Conservation (phyloP, 2,888 invertebrate species). For the Dascillus cervinus region DNA sequence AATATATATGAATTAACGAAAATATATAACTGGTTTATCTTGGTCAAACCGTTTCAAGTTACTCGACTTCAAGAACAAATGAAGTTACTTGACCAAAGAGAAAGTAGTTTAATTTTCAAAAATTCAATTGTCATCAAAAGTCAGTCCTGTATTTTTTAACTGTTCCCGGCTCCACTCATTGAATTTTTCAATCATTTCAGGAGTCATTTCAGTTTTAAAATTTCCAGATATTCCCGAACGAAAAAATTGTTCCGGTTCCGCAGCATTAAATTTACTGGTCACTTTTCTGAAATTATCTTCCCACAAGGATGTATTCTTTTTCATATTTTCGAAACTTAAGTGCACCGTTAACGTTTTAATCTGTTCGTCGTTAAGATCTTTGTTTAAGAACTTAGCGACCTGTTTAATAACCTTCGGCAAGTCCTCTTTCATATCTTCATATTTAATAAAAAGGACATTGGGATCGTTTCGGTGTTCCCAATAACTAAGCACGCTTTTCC, state of each 20-base stretch:
- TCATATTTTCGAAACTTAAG: slow-evolving; percentile 47
- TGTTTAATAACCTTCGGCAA: slow-evolving; percentile 36
- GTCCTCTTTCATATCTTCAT: slow-evolving; percentile 75
- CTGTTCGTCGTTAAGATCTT: slow-evolving; percentile 32
- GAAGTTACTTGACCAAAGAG: too few relatives aligned
- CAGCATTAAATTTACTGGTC: background rate
- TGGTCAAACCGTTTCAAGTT: too few relatives aligned
- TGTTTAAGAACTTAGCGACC: too few relatives aligned
- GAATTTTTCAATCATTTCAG: slow-evolving; percentile 5
- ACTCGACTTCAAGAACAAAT: too few relatives aligned
- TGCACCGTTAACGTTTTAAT: slow-evolving; percentile 38
- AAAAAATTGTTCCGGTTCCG: background rate
- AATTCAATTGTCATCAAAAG: background rate
- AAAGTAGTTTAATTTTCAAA: too few relatives aligned
- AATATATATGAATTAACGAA: too few relatives aligned
- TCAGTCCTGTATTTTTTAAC: slow-evolving; percentile 1
- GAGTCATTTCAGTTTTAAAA: slow-evolving; percentile 6
- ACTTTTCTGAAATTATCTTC: slow-evolving; percentile 10
- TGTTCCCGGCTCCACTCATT: slow-evolving; percentile 6
- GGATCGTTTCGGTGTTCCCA: slow-evolving; percentile 63
- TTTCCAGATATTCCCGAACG: slow-evolving; percentile 7
- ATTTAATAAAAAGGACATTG: slow-evolving; percentile 70
- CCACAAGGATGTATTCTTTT: slow-evolving; percentile 33
- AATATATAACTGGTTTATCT: too few relatives aligned
- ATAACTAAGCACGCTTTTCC: slow-evolving; percentile 45